phyloP scores from a whole-genome alignment of 2,113 vertebrate genomes.

The Thermophis baileyi region DNA sequence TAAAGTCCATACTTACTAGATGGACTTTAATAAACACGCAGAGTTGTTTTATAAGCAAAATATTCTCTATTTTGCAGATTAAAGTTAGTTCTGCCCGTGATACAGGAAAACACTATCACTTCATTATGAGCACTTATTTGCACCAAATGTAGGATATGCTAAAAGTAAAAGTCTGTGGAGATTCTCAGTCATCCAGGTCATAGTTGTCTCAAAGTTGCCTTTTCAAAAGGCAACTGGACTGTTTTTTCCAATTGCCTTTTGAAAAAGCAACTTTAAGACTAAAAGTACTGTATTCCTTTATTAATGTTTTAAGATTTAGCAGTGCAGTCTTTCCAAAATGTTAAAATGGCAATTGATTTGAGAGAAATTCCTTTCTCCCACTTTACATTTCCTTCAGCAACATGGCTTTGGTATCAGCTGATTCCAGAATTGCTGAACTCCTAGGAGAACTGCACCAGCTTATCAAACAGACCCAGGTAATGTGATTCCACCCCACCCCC shows the following conservation, averaged over 20 bases:
- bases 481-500: not conserved
- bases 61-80: not conserved
- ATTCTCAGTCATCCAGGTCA: too few species aligned
- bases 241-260: too few species aligned
- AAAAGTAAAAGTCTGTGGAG: not conserved
- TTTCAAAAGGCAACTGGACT: too few species aligned
- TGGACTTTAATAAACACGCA: not conserved
- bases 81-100: not conserved
- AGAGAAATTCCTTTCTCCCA: not conserved
- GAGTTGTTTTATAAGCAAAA: not conserved
- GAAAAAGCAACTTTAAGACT: too few species aligned
- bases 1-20: not conserved
- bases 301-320: not conserved
- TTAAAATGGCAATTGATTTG: not conserved
- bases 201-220: too few species aligned
- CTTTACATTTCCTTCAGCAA: not conserved
- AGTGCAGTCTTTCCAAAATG: not conserved
- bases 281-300: not conserved
- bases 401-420: conserved; percentile 81
- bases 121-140: not conserved
- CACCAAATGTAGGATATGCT: not conserved
- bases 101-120: too few species aligned
- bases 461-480: conserved; percentile 91
- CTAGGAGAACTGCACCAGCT: conserved; percentile 88
- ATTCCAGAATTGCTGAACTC: conserved; percentile 85